Conservation (phyloP, 2,888 invertebrate species). For the Leptura quadrifasciata region DNA sequence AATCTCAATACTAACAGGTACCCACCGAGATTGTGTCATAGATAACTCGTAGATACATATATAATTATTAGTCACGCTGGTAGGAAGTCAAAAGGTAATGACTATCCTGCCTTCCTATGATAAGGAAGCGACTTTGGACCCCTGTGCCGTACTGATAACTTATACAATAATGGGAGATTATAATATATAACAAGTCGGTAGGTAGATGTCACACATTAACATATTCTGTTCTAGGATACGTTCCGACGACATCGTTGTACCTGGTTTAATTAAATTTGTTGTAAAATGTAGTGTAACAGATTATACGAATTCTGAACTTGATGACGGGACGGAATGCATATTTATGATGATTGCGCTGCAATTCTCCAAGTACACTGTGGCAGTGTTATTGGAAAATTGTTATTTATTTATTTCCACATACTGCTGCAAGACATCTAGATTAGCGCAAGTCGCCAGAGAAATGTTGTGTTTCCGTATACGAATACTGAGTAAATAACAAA, state of each 20-base stretch:
- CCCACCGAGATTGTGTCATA: slow-evolving; percentile 1
- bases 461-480: too few species aligned
- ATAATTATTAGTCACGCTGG: slow-evolving; percentile 5
- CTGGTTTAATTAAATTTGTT: slow-evolving; percentile 25
- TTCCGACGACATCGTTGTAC: neutral
- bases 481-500: too few species aligned
- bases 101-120: slow-evolving; percentile 11
- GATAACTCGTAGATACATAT: neutral
- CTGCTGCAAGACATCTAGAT: too few species aligned
- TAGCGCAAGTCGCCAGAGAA: too few species aligned
- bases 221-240: slow-evolving; percentile 2
- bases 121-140: slow-evolving; percentile 22
- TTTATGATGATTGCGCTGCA: neutral
- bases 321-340: neutral
- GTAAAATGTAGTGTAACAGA: slow-evolving; percentile 19
- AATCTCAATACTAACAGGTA: neutral
- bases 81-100: slow-evolving; percentile 17
- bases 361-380: neutral
- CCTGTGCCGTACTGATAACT: slow-evolving; percentile 10
- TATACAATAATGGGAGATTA: slow-evolving; percentile 22
- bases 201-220: slow-evolving; percentile 21
- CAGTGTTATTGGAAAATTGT: too few species aligned
- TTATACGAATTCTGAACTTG: slow-evolving; percentile 1
- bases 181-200: slow-evolving; percentile 6
- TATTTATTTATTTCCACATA: too few species aligned